Base-by-base conservation (phyloP, 2,888 invertebrate species). In the Mimumesa dahlbomi region DNA sequence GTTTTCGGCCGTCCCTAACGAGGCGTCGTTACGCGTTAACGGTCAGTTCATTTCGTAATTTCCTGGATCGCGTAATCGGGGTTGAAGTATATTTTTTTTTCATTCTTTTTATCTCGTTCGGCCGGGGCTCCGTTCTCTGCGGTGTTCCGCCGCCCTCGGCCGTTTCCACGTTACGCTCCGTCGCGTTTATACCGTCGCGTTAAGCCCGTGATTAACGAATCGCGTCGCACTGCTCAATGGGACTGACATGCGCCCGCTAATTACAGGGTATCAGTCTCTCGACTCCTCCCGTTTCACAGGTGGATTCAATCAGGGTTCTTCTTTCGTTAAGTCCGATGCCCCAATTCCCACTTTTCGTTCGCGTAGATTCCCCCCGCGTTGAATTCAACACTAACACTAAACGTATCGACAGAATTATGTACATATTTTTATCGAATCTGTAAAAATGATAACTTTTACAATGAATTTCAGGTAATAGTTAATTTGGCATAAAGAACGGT, bases 191-290 rank as follows among this genome's bases (percentile, higher is more conserved):
- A 9, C 7, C 22, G 13, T 6, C 4, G n/a, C n/a, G n/a, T 50
- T 50, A 50, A 34, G 11, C 19, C 36, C n/a, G 21, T 22, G 19
- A 34, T 34, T 50, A 50, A 50, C 49, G n/a, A n/a, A n/a, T n/a
- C n/a, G n/a, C n/a, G n/a, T n/a, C n/a, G n/a, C n/a, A n/a, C n/a
- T n/a, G n/a, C n/a, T n/a, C n/a, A n/a, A n/a, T n/a, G 16, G 16
- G 18, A 19, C 16, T 42, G 6, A 19, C 42, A 18, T 18, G 16
- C 7, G 18, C 6, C 42, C 42, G 16, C 6, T 42, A 42, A 42
- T 16, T 16, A 40, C 13, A 6, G 5, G 14, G 3, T 42, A 42
- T 16, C 42, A 18, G 18, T 1, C 42, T 11, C 42, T n/a, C n/a
- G 42, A 42, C 16, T 16, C 16, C 11, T 18, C 19, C n/a, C 42